A percentile compares a stretch with the other conserved stretches of the same genome.
Evolutionary conservation across 2,888 invertebrate species (phyloP).

Genomic region (Cetonia aurata): DNA sequence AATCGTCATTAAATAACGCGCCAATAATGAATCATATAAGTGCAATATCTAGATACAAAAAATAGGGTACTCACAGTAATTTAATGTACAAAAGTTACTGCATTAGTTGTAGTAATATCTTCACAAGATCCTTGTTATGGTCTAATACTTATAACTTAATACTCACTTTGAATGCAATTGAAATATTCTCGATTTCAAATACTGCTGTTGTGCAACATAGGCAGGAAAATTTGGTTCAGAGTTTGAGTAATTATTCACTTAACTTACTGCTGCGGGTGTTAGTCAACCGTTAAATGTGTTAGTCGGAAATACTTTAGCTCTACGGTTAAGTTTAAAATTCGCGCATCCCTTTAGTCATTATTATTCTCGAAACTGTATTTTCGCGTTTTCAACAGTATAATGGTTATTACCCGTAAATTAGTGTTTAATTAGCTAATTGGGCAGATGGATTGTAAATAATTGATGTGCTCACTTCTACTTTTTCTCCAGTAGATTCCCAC

Average conservation of each 20-base stretch:
- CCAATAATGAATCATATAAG: not conserved
- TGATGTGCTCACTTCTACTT: too few species aligned
- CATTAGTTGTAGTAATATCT: not conserved
- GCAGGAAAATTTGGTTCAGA: constrained; percentile 8
- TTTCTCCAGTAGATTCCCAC: too few species aligned
- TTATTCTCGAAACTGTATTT: constrained; percentile 10
- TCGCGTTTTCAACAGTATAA: not conserved
- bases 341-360: constrained; percentile 8
- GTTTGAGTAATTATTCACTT: constrained; percentile 39
- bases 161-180: constrained; percentile 24
- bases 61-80: too few species aligned
- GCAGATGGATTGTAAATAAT: too few species aligned
- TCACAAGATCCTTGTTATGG: constrained; percentile 12
- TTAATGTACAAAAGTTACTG: not conserved
- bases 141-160: constrained; percentile 11
- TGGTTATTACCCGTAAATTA: not conserved
- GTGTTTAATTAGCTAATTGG: not conserved
- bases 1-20: not conserved
- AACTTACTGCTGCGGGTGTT: constrained; percentile 29
- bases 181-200: constrained; percentile 5
- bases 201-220: not conserved
- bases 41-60: too few species aligned
- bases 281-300: constrained; percentile 38
- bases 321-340: constrained; percentile 30
- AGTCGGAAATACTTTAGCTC: constrained; percentile 26